Base-by-base conservation (phyloP, 1,140 invertebrate genomes). In the Zaprionus capensis region DNA sequence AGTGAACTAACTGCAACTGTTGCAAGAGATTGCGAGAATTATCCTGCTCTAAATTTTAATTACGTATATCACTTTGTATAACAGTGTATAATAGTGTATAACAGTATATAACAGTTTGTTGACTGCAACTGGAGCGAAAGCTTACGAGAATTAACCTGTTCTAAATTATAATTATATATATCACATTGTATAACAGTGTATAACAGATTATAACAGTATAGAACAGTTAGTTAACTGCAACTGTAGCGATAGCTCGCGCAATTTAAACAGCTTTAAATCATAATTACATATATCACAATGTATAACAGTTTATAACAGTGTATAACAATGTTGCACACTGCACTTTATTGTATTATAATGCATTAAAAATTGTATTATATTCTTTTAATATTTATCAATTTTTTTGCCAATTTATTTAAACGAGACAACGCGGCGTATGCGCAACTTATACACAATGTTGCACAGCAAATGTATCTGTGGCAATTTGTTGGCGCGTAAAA, bases 401-500 rank as follows among this genome's bases (percentile, higher is more conserved):
- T 46, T 46, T 17, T 17, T 17, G n/a, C 6, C 41, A 46, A 46
- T 46, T 46, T 46, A 17, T 46, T 46, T 17, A 17, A 46, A 46
- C 17, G 41, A 7, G 7, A 58, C 36, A 31, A 64, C 14, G 53
- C 31, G 41, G n/a, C 69, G 70, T 72, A 65, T 71, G 49, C 61
- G 69, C 61, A 26, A 44, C 17, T 49, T 65, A 38, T 51, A 20
- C 17, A 15, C 24, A 66, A 56, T 17, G 51, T 55, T 56, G 22
- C 14, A 55, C 41, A 46, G n/a, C 41, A 46, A 46, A 46, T 46
- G 26, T 28, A 56, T 62, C 41, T 51, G 36, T 36, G 36, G 58
- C 73, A 66, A 44, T 65, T 63, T 71, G 64, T 67, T 67, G 55
- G 65, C 58, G 51, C 38, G 38, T 17, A 59, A 66, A 72, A 63